These are phyloP conservation scores for Gobiocypris rarus DNA, from an alignment of 2,113 vertebrate species.

Conservation along the genomic window DNA sequence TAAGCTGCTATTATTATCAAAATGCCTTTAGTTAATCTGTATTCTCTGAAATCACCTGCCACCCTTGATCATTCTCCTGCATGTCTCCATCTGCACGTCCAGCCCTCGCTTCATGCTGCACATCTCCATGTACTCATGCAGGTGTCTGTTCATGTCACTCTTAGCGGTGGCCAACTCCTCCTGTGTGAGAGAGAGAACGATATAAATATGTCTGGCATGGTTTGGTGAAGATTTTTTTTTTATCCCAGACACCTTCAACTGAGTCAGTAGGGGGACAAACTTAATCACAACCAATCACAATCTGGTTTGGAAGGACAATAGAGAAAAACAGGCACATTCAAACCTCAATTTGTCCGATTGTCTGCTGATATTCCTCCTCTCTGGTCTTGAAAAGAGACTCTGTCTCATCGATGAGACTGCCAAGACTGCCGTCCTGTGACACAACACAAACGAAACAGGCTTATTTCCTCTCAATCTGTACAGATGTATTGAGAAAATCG, in stretches of 20 bases:
- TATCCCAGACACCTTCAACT: too few relatives aligned
- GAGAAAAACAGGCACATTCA: background rate
- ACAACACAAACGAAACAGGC: slow-evolving; percentile 56
- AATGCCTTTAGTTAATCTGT: background rate
- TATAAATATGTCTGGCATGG: background rate
- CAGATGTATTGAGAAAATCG: background rate
- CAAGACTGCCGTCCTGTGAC: slow-evolving; percentile 90
- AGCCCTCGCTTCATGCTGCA: slow-evolving; percentile 93
- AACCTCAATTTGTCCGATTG: slow-evolving; percentile 97
- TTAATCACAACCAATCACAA: background rate
- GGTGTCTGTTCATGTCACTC: slow-evolving; percentile 92
- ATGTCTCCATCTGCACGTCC: slow-evolving; percentile 89
- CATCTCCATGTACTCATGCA: slow-evolving; percentile 96
- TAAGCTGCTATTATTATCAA: background rate
- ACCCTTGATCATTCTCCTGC: slow-evolving; percentile 89
- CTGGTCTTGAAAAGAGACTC: slow-evolving; percentile 95
- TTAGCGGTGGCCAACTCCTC: slow-evolving; percentile 90
- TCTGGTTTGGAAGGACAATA: background rate
- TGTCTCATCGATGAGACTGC: slow-evolving; percentile 93
- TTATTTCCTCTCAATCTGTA: background rate
- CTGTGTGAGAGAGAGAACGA: slow-evolving; percentile 61
- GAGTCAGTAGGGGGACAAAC: background rate
- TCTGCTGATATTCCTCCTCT: slow-evolving; percentile 96
- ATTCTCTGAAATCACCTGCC: slow-evolving; percentile 78
- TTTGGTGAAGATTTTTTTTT: too few relatives aligned